Percentiles rank a stretch among this genome's conserved stretches.
Evolutionary conservation across 1,140 invertebrate species (phyloP).

Genomic region (Leptopilina boulardi): DNA sequence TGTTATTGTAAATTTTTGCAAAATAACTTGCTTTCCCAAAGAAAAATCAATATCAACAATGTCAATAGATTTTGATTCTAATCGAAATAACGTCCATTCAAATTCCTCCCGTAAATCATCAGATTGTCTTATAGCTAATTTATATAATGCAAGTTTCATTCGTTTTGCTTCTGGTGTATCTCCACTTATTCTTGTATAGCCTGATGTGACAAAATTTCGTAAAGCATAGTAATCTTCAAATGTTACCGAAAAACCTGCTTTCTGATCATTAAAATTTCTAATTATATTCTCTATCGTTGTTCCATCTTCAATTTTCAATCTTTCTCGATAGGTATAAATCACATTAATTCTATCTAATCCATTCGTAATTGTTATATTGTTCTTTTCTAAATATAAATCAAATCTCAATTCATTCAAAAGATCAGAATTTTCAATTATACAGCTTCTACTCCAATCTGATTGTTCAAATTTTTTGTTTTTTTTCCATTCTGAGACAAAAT

Average conservation of each 20-base stretch:
- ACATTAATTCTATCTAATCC: background rate
- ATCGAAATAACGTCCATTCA: background rate
- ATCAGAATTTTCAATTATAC: background rate
- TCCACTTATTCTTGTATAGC: background rate
- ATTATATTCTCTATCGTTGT: background rate
- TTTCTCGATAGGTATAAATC: background rate
- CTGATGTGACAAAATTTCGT: background rate
- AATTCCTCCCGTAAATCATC: background rate
- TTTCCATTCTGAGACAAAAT: too few relatives aligned
- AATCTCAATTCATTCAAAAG: background rate
- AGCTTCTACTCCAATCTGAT: too few relatives aligned
- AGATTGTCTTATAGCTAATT: too few relatives aligned
- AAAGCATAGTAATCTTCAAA: too few relatives aligned
- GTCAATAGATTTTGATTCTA: background rate
- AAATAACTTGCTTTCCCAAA: background rate
- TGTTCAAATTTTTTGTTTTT: too few relatives aligned
- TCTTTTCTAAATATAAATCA: background rate
- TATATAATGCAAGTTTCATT: background rate
- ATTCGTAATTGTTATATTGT: background rate
- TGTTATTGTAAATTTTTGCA: background rate
- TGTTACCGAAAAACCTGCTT: background rate
- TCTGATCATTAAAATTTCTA: background rate
- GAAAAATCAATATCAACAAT: background rate
- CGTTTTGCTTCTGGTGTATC: background rate
- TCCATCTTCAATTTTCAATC: background rate